These are phyloP conservation scores for Catharus minimus DNA, from an alignment of 2,113 vertebrate genomes.

Conservation along the genomic window DNA sequence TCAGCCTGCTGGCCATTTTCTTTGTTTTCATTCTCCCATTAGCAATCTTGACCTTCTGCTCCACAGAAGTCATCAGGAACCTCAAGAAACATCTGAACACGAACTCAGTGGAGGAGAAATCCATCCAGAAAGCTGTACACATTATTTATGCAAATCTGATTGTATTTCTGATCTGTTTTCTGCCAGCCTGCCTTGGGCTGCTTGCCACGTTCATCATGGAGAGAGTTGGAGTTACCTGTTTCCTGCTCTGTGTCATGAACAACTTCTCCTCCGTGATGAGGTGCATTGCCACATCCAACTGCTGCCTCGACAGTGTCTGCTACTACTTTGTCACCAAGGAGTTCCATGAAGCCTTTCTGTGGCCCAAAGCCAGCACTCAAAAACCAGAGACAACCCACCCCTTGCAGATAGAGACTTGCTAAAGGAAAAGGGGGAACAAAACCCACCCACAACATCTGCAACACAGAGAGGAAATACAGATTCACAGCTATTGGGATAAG, in stretches of 20 bases:
- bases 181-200: conserved; percentile 60
- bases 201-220: not conserved
- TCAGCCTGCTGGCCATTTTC: not conserved
- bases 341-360: conserved; percentile 48
- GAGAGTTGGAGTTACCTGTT: not conserved
- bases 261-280: not conserved
- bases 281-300: conserved; percentile 69
- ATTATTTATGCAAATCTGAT: conserved; percentile 72
- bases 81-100: conserved; percentile 35
- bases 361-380: not conserved
- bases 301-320: conserved; percentile 75
- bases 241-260: not conserved
- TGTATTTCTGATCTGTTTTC: conserved; percentile 75
- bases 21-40: conserved; percentile 64
- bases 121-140: conserved; percentile 42
- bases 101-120: not conserved
- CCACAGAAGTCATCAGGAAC: conserved; percentile 44
- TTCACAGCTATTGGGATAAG: not conserved
- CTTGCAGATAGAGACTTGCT: not conserved
- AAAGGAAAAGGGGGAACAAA: not conserved
- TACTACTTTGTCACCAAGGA: conserved; percentile 77
- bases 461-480: not conserved
- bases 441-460: not conserved
- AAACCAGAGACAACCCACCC: not conserved
- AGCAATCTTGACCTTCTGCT: conserved; percentile 68